Evolutionary conservation across 1,140 invertebrate genomes (phyloP).

Genomic region (Olivierus martensii): DNA sequence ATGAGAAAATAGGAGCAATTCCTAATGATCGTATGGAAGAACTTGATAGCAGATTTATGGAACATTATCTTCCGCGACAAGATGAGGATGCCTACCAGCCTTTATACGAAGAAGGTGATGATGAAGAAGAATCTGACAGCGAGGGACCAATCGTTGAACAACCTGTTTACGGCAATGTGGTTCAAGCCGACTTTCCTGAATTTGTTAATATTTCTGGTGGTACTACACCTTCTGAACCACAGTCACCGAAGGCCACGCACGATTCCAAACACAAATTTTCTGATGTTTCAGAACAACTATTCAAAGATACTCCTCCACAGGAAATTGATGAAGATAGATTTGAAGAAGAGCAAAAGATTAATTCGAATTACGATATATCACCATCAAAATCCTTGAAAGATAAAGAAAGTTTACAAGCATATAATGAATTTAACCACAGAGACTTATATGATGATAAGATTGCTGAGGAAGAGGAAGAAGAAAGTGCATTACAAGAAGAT

Average conservation of each 20-base stretch:
- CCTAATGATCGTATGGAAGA: not conserved
- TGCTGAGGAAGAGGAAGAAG: too few relatives aligned
- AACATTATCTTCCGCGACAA: slow-evolving; percentile 4
- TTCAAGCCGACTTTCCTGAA: slow-evolving; percentile 15
- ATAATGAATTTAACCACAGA: too few relatives aligned
- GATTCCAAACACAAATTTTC: slow-evolving; percentile 5
- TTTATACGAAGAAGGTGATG: slow-evolving; percentile 15
- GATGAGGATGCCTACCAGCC: slow-evolving; percentile 5
- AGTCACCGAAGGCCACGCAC: slow-evolving; percentile 10
- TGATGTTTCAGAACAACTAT: too few relatives aligned
- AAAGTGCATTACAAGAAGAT: too few relatives aligned
- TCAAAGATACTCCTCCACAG: too few relatives aligned
- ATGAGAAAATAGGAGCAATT: slow-evolving; percentile 1
- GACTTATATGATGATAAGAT: too few relatives aligned
- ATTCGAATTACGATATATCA: too few relatives aligned
- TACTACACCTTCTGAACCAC: slow-evolving; percentile 17
- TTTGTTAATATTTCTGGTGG: slow-evolving; percentile 16
- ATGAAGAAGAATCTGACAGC: slow-evolving; percentile 9
- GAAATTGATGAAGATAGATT: too few relatives aligned
- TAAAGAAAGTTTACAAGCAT: too few relatives aligned
- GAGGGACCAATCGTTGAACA: slow-evolving; percentile 12
- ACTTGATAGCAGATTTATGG: slow-evolving; percentile 6
- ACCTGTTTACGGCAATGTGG: slow-evolving; percentile 12
- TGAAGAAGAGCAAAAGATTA: too few relatives aligned
- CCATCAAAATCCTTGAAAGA: too few relatives aligned